Evolutionary conservation across 1,140 invertebrate genomes (phyloP).

Genomic region (Drosophila parabipectinata): DNA sequence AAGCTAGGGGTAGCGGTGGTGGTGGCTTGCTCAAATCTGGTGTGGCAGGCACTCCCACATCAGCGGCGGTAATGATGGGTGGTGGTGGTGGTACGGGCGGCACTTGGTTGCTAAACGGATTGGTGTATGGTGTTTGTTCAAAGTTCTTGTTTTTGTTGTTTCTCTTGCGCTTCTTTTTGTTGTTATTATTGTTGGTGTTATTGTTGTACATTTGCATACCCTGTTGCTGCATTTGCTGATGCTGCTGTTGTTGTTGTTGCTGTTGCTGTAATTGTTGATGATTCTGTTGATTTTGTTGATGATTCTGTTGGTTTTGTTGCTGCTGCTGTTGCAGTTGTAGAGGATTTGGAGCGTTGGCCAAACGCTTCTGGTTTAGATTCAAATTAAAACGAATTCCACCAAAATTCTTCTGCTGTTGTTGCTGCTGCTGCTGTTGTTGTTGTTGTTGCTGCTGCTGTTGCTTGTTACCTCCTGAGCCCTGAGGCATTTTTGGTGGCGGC

Average conservation of each 20-base stretch:
- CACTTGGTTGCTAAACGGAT: constrained; percentile 57
- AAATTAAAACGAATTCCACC: constrained; percentile 83
- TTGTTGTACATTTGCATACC: constrained; percentile 30
- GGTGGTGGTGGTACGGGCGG: constrained; percentile 43
- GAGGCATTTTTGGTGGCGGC: constrained; percentile 51
- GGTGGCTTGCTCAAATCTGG: constrained; percentile 70
- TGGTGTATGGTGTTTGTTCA: constrained; percentile 81
- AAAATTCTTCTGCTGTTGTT: constrained; percentile 68
- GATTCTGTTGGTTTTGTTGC: constrained; percentile 46
- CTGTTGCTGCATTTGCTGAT: constrained; percentile 36
- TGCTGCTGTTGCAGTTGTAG: constrained; percentile 78
- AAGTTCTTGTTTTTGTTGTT: constrained; percentile 86
- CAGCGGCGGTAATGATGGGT: constrained; percentile 30
- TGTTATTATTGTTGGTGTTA: constrained; percentile 37
- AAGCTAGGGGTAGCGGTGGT: constrained; percentile 54
- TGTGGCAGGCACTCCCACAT: constrained; percentile 53
- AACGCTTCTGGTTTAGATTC: constrained; percentile 79
- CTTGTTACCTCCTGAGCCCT: constrained; percentile 19
- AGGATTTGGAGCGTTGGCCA: constrained; percentile 72
- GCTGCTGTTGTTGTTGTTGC: constrained; percentile 84
- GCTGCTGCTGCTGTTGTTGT: constrained; percentile 39
- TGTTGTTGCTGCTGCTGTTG: constrained; percentile 44
- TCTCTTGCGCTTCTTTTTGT: constrained; percentile 90
- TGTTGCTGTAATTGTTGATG: constrained; percentile 52
- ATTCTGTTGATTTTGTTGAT: constrained; percentile 70